Evolutionary conservation across 2,113 vertebrate genomes (phyloP).

Genomic region (Silurus glanis): DNA sequence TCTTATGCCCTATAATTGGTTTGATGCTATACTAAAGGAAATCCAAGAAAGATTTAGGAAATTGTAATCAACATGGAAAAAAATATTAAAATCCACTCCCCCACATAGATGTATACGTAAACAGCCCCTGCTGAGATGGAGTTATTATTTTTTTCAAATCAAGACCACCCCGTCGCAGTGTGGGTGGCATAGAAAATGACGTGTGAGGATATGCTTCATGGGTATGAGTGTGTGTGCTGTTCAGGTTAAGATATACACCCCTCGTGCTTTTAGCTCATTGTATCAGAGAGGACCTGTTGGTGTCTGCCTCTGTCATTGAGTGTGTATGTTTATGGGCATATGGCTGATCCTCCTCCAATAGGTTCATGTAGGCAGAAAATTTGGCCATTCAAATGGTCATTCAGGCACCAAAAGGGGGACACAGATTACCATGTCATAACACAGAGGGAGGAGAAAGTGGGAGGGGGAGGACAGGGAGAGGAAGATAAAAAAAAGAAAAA

Average conservation of each 20-base stretch:
- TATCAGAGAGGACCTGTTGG: constrained; percentile 68
- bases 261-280: constrained; percentile 55
- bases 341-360: constrained; percentile 96
- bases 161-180: constrained; percentile 45
- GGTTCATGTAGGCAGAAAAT: constrained; percentile 99
- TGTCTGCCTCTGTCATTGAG: constrained; percentile 72
- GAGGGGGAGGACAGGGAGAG: constrained; percentile 23
- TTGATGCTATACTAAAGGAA: not conserved
- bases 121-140: constrained; percentile 10
- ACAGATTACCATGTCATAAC: constrained; percentile 97
- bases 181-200: constrained; percentile 44
- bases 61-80: not conserved
- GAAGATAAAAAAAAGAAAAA: not conserved
- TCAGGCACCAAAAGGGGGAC: constrained; percentile 85
- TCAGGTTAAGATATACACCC: constrained; percentile 64
- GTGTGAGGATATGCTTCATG: constrained; percentile 40
- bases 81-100: not conserved
- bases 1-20: not conserved
- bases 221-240: constrained; percentile 37
- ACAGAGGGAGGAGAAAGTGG: constrained; percentile 60
- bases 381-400: constrained; percentile 88
- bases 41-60: not conserved
- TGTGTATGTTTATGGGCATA: constrained; percentile 91
- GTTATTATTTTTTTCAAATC: constrained; percentile 25
- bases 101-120: not conserved